These are phyloP conservation scores for Dryadula phaetusa DNA, from an alignment of 2,888 invertebrate species.

Conservation along the genomic window DNA sequence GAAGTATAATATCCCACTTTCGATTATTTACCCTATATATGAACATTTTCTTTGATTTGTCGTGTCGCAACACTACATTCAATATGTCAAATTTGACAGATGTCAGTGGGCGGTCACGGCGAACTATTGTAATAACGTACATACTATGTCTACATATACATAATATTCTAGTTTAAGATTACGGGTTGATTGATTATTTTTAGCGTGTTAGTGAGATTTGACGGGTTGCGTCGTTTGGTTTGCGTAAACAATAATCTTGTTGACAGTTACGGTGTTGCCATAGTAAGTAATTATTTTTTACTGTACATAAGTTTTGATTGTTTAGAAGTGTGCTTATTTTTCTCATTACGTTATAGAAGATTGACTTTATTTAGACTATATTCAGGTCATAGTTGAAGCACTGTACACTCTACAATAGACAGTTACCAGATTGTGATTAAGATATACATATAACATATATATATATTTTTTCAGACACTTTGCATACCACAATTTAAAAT, in stretches of 20 bases:
- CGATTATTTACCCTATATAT: constrained; percentile 23
- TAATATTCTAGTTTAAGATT: constrained; percentile 46
- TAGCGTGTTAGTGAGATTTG: constrained; percentile 74
- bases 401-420: constrained; percentile 72
- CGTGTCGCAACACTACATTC: constrained; percentile 55
- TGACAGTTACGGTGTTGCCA: constrained; percentile 82
- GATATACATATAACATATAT: constrained; percentile 54
- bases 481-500: constrained; percentile 53
- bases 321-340: constrained; percentile 75
- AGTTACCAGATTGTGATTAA: constrained; percentile 79
- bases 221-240: constrained; percentile 71
- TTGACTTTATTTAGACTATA: constrained; percentile 53
- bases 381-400: constrained; percentile 60
- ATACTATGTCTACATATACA: constrained; percentile 15
- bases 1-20: constrained; percentile 11
- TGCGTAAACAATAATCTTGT: constrained; percentile 73
- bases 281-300: constrained; percentile 80
- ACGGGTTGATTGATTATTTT: constrained; percentile 58
- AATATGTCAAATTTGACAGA: constrained; percentile 38
- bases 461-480: constrained; percentile 75
- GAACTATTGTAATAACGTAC: constrained; percentile 38
- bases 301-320: constrained; percentile 80
- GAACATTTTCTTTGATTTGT: constrained; percentile 56
- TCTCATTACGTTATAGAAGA: constrained; percentile 55
- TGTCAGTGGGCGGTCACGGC: constrained; percentile 32